A percentile compares a stretch with the other conserved stretches of the same genome.
Evolutionary conservation across 92 coral and sea anemone genomes (phyloP).

Genomic region (Scolanthus callimorphus): DNA sequence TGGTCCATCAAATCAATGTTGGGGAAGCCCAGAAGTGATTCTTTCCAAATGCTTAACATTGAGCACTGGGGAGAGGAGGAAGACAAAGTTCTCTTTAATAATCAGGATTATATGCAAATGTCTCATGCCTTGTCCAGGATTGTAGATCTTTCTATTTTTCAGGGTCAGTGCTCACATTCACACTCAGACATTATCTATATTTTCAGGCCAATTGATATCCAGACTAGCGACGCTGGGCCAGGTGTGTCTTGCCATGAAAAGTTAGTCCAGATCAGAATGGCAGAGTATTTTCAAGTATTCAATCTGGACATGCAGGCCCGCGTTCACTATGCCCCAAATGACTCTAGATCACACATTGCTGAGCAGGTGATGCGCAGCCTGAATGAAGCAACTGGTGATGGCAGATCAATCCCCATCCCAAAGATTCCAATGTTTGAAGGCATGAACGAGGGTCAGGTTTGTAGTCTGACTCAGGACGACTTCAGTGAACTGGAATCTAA

Average conservation of each 20-base stretch:
- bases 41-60: too few relatives aligned
- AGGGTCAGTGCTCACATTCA: too few relatives aligned
- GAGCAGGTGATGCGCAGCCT: conserved; percentile 49
- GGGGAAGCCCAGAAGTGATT: too few relatives aligned
- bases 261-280: conserved; percentile 28
- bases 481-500: conserved; percentile 26
- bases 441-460: conserved; percentile 20
- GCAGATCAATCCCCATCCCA: conserved; percentile 30
- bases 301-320: conserved; percentile 34
- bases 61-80: too few relatives aligned
- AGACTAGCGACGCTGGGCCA: conserved; percentile 39
- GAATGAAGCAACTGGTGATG: conserved; percentile 51
- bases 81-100: too few relatives aligned
- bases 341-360: conserved; percentile 40
- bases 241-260: conserved; percentile 41
- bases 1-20: too few relatives aligned
- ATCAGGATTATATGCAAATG: too few relatives aligned
- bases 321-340: conserved; percentile 42
- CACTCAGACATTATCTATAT: too few relatives aligned
- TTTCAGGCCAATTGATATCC: conserved; percentile 36
- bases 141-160: too few relatives aligned
- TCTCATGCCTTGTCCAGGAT: too few relatives aligned
- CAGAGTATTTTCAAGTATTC: conserved; percentile 29
- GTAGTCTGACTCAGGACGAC: conserved; percentile 31
- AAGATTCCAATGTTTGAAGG: conserved; percentile 30